Base-by-base conservation (phyloP, 2,113 vertebrate genomes). In the Nipponia nippon region DNA sequence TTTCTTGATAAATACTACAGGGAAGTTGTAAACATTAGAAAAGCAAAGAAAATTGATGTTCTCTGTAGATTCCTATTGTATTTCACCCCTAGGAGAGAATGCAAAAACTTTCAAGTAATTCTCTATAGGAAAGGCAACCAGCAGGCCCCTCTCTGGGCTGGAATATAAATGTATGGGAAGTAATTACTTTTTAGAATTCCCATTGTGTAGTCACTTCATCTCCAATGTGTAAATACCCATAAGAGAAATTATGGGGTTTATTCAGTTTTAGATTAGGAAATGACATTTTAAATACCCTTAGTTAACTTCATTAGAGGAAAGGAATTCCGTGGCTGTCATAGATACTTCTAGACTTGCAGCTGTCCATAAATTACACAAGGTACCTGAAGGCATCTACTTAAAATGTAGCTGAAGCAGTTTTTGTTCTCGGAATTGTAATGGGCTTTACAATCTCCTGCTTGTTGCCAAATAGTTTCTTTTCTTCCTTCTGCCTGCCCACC, bases 1-100 rank as follows among this genome's bases (percentile, higher is more conserved):
- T 96, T 97, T 97, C 86, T 90, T 97, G 76, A 96, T 94, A 98
- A 97, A 97, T 97, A 93, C 59, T 89, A 65, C n/a, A 89, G 91
- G 71, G 63, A 89, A 92, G 79, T 65, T 77, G 32, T 94, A 98
- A 98, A 97, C 97, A 97, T 94, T 95, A 96, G 77, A 94, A 95
- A 97, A 97, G 62, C 82, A 93, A 96, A 94, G 81, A 92, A 98
- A 98, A 98, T 73, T 42, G 76, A 97, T 98, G 88, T 82, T 84
- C 63, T 93, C 42, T 87, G 76, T 91, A 59, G 61, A 93, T 75
- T 97, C 91, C 66, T 95, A 55, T 91, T 96, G 92, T 93, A 95
- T 92, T 97, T 97, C 67, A 82, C 61, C 93, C 65, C 58, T 85
- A 76, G 89, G 94, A 86, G 87, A 93, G 90, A 95, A 87, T 55